phyloP scores from a whole-genome alignment of 2,113 vertebrate genomes.

The Pionites leucogaster region DNA sequence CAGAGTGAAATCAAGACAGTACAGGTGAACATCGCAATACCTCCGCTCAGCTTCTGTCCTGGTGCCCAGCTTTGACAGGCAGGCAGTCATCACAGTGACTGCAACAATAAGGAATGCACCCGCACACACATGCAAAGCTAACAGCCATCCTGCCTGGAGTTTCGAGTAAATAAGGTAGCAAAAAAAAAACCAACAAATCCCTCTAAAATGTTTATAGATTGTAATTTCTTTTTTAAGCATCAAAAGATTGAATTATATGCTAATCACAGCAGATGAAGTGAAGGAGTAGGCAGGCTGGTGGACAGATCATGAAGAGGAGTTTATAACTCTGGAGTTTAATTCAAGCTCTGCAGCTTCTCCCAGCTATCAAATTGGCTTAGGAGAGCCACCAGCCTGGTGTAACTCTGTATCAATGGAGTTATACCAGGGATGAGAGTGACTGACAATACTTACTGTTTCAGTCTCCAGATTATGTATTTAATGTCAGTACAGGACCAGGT shows the following conservation, averaged over 20 bases:
- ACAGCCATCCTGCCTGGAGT: neutral
- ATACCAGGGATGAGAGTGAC: neutral
- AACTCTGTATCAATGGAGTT: neutral
- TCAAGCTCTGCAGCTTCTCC: neutral
- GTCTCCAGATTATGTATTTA: neutral
- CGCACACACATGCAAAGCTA: neutral
- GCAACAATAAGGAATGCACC: neutral
- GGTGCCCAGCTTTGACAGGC: neutral
- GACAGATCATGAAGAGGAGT: rapidly evolving
- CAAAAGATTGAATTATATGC: neutral
- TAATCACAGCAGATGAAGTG: neutral
- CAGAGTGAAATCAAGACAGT: neutral
- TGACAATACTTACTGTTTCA: neutral
- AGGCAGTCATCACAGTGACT: neutral
- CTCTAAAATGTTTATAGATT: neutral
- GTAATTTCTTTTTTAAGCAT: neutral
- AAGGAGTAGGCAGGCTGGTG: neutral
- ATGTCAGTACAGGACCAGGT: neutral
- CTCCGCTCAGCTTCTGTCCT: neutral
- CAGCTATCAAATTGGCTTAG: neutral
- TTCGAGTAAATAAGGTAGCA: neutral
- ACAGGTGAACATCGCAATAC: neutral
- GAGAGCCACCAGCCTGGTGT: neutral
- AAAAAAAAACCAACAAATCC: neutral
- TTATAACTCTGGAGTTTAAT: neutral